phyloP scores from a whole-genome alignment of 1,140 invertebrate genomes.

The Psilanteris sp. region DNA sequence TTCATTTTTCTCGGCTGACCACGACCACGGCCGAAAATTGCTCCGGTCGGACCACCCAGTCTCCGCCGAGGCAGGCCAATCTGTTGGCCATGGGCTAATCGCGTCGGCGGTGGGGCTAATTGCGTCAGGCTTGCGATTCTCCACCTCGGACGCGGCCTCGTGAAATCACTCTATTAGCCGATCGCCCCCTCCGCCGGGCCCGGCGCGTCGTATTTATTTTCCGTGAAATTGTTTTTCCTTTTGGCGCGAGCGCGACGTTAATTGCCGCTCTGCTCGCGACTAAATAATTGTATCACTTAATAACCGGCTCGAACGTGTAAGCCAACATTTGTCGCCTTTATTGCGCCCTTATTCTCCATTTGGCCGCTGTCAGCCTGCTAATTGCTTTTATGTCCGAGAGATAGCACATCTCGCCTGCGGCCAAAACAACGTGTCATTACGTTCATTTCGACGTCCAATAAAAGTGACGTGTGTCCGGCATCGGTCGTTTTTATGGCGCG shows the following conservation, averaged over 20 bases:
- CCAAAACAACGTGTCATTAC: constrained; percentile 60
- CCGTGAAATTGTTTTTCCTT: constrained; percentile 50
- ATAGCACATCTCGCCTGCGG: constrained; percentile 58
- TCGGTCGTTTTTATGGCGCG: constrained; percentile 61
- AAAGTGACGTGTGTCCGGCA: constrained; percentile 62
- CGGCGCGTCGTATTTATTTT: constrained; percentile 52
- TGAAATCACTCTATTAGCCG: constrained; percentile 60
- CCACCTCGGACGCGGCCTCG: constrained; percentile 34
- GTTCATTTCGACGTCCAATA: constrained; percentile 69
- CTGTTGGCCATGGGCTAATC: constrained; percentile 76
- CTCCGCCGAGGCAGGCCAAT: constrained; percentile 70
- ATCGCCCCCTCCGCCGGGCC: constrained; percentile 8
- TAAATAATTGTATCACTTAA: constrained; percentile 62
- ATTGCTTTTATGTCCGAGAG: constrained; percentile 61
- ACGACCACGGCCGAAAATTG: constrained; percentile 73
- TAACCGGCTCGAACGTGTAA: constrained; percentile 43
- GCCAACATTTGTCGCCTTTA: constrained; percentile 59
- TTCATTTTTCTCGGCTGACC: constrained; percentile 60
- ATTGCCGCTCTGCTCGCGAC: constrained; percentile 37
- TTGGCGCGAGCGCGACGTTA: constrained; percentile 20
- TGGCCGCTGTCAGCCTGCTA: constrained; percentile 53
- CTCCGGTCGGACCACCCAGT: constrained; percentile 75
- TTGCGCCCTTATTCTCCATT: constrained; percentile 57
- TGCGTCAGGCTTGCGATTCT: constrained; percentile 66
- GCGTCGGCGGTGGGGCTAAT: constrained; percentile 76